Conservation (phyloP, 2,797 vertebrate species). For the Choloepus didactylus region DNA sequence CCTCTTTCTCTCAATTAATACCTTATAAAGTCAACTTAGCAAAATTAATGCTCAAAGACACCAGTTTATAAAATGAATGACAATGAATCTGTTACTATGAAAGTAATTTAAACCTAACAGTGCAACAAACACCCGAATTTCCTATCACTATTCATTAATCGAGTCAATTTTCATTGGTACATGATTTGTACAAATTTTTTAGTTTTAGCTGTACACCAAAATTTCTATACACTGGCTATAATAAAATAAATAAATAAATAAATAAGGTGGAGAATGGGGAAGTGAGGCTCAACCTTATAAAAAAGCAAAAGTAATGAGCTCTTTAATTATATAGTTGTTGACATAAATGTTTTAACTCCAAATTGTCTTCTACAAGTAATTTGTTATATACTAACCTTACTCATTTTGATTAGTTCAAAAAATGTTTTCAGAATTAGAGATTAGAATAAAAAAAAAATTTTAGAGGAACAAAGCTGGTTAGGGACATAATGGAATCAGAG, state of each 20-base stretch:
- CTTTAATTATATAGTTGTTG: background rate
- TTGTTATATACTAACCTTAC: background rate
- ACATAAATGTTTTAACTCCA: background rate
- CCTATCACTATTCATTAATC: conserved; percentile 25
- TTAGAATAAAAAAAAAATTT: background rate
- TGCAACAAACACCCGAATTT: background rate
- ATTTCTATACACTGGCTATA: conserved; percentile 34
- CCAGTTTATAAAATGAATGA: conserved; percentile 12
- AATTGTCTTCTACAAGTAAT: background rate
- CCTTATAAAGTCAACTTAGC: background rate
- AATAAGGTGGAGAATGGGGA: background rate
- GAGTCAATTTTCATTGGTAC: background rate
- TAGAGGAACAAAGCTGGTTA: conserved; percentile 38
- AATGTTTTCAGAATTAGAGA: conserved; percentile 24
- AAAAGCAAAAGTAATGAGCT: background rate
- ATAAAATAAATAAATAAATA: background rate
- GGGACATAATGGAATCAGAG: background rate
- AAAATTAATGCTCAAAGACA: conserved; percentile 47
- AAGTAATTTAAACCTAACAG: conserved; percentile 42
- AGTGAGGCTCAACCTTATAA: background rate
- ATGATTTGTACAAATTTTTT: conserved; percentile 48
- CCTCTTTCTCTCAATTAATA: background rate
- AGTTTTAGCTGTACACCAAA: background rate
- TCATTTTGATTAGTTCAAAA: background rate
- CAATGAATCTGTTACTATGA: background rate